phyloP scores from a whole-genome alignment of 1,140 invertebrate species.

The Periplaneta americana region DNA sequence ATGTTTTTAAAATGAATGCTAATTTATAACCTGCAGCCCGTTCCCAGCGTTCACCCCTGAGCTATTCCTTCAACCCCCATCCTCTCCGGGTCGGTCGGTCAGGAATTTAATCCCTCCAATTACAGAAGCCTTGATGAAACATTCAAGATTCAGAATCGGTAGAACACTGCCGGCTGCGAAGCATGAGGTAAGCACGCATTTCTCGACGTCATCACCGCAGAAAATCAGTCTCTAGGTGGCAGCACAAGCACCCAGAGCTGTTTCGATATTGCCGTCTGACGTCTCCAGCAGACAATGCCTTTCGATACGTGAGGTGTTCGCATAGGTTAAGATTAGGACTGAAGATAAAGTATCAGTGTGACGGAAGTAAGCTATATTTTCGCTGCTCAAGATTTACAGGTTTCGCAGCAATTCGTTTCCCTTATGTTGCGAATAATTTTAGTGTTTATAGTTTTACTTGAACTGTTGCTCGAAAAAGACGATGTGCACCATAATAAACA shows the following conservation, averaged over 20 bases:
- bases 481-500: no score
- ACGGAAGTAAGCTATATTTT: no score
- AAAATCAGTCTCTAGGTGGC: not conserved
- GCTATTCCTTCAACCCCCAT: not conserved
- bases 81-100: not conserved
- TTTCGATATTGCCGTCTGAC: not conserved
- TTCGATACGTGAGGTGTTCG: no score
- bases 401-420: no score
- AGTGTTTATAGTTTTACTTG: no score
- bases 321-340: no score
- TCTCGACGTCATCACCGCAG: not conserved
- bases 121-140: conserved; percentile 12
- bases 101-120: conserved; percentile 11
- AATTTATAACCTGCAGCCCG: not conserved
- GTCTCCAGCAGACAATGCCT: not conserved
- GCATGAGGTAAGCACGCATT: not conserved
- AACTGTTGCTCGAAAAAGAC: no score
- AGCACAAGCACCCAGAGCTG: not conserved
- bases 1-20: not conserved
- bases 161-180: no score
- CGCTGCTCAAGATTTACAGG: no score
- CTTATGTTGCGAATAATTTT: no score
- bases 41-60: not conserved
- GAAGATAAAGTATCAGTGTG: no score
- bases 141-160: conserved; percentile 9